Evolutionary conservation across 1,140 invertebrate species (phyloP).

Genomic region (Heliconius hewitsoni): DNA sequence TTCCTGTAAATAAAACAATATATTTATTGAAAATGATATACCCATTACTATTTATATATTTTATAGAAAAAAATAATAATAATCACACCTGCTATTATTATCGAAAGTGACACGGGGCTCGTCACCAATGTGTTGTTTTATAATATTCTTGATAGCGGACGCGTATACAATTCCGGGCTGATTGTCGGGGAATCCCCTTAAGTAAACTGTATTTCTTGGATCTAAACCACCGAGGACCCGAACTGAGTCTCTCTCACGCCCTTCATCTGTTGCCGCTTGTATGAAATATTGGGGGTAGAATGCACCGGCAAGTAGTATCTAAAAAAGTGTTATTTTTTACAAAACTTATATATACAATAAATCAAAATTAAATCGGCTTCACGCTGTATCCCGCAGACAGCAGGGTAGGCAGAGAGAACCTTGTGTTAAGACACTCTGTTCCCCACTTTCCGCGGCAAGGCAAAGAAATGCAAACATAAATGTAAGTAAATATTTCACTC

Average conservation of each 20-base stretch:
- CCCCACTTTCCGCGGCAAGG: too few species aligned
- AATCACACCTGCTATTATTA: slow-evolving; percentile 71
- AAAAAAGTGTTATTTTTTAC: neutral
- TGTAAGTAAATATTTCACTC: too few species aligned
- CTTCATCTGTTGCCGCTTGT: slow-evolving; percentile 79
- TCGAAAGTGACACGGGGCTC: slow-evolving; percentile 86
- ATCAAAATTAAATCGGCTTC: too few species aligned
- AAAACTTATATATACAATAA: too few species aligned
- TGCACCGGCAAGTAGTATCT: slow-evolving; percentile 89
- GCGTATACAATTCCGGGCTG: slow-evolving; percentile 89
- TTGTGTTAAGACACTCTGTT: too few species aligned
- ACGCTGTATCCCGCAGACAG: too few species aligned
- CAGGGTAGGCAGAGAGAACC: too few species aligned
- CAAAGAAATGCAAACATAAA: too few species aligned
- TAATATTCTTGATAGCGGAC: slow-evolving; percentile 81
- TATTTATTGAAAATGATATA: neutral
- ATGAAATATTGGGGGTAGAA: slow-evolving; percentile 97
- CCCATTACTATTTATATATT: too few species aligned
- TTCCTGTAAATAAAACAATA: slow-evolving; percentile 55
- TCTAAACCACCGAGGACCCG: slow-evolving; percentile 86
- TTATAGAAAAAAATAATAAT: neutral
- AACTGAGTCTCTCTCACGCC: slow-evolving; percentile 83
- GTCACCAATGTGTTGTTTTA: slow-evolving; percentile 68
- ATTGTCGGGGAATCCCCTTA: slow-evolving; percentile 84
- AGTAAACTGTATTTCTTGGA: slow-evolving; percentile 89